phyloP scores from a whole-genome alignment of 2,888 invertebrate species.

The Bombyx huttoni region DNA sequence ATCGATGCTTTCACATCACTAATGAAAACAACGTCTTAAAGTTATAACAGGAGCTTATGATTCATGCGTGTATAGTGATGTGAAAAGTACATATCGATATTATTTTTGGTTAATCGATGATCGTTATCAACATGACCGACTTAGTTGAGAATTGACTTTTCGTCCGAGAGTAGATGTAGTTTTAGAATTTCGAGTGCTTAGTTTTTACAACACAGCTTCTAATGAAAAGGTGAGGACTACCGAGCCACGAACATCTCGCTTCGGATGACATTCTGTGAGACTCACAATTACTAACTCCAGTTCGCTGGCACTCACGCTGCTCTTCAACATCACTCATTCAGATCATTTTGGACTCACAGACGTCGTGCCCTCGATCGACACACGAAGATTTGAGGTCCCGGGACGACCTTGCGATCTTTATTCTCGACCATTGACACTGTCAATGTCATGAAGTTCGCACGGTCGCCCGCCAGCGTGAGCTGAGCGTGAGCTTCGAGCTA shows the following conservation, averaged over 20 bases:
- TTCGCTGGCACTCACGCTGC: not conserved
- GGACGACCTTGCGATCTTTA: not conserved
- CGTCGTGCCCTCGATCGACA: not conserved
- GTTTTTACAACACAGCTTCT: slow-evolving; percentile 38
- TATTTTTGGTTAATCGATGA: slow-evolving; percentile 4
- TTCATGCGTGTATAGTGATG: not conserved
- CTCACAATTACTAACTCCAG: slow-evolving; percentile 3
- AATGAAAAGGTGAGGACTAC: slow-evolving; percentile 5
- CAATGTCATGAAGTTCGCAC: not conserved
- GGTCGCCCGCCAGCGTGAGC: no score
- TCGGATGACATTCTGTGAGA: slow-evolving; percentile 3
- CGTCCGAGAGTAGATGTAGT: slow-evolving; percentile 64
- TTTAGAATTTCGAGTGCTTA: slow-evolving; percentile 41
- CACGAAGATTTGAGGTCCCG: not conserved
- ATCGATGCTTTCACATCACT: slow-evolving; percentile 8
- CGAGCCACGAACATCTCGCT: slow-evolving; percentile 2
- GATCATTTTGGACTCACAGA: not conserved
- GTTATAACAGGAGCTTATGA: not conserved
- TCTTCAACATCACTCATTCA: not conserved
- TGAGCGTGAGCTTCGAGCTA: no score
- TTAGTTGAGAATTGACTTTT: slow-evolving; percentile 45
- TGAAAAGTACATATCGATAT: not conserved
- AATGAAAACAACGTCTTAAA: not conserved
- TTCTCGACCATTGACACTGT: not conserved
- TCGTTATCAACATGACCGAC: slow-evolving; percentile 10